These are phyloP conservation scores for Drosophila bipectinata DNA, from an alignment of 1,140 invertebrate genomes.

Conservation along the genomic window DNA sequence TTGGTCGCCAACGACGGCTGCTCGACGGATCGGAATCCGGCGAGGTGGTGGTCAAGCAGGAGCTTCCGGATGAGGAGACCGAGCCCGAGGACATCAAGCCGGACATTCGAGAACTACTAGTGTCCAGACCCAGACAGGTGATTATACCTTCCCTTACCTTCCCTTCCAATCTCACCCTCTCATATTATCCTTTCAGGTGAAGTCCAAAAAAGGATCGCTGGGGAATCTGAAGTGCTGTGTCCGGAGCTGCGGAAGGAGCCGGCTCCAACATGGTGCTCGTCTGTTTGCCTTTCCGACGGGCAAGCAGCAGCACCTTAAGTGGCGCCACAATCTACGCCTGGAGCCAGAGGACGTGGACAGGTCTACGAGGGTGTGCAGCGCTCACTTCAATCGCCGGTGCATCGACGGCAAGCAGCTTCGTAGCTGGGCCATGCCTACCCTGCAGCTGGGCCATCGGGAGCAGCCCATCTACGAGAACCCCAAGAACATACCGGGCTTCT, in stretches of 20 bases:
- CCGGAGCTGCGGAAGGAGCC: conserved; percentile 54
- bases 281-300: conserved; percentile 67
- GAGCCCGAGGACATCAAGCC: conserved; percentile 44
- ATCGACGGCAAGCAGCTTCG: conserved; percentile 73
- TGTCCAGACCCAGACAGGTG: conserved; percentile 41
- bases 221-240: conserved; percentile 67
- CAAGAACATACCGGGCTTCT: conserved; percentile 74
- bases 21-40: conserved; percentile 9
- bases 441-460: conserved; percentile 62
- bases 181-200: conserved; percentile 23
- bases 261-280: conserved; percentile 65
- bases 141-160: no score
- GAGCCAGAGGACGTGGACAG: conserved; percentile 49
- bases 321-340: conserved; percentile 69
- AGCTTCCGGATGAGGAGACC: conserved; percentile 16
- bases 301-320: conserved; percentile 64
- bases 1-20: conserved; percentile 58
- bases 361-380: conserved; percentile 57
- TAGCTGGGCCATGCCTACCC: conserved; percentile 74
- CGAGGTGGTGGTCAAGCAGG: conserved; percentile 41
- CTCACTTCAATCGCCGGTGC: conserved; percentile 74
- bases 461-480: conserved; percentile 75
- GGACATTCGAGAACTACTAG: conserved; percentile 6
- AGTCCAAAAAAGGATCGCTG: conserved; percentile 35
- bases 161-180: no score